Evolutionary conservation across 1,140 invertebrate genomes (phyloP).

Genomic region (Trichogramma pretiosum): DNA sequence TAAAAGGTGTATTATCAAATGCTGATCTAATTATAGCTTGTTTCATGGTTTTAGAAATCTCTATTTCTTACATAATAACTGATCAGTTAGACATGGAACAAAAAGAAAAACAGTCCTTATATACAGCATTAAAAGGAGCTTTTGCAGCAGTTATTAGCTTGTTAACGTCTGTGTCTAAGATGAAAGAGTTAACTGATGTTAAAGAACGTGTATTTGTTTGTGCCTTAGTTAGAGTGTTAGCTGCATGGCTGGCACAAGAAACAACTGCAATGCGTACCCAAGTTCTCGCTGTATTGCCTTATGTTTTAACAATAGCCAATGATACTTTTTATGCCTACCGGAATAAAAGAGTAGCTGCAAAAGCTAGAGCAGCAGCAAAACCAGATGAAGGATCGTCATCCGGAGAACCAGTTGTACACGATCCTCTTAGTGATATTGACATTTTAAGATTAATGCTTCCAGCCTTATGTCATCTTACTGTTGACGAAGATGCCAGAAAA

Average conservation of each 20-base stretch:
- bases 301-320: slow-evolving; percentile 67
- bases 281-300: slow-evolving; percentile 70
- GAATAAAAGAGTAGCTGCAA: slow-evolving; percentile 54
- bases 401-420: slow-evolving; percentile 38
- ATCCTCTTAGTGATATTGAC: slow-evolving; percentile 59
- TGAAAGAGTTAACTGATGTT: slow-evolving; percentile 55
- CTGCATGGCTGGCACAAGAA: slow-evolving; percentile 85
- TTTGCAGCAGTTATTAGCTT: slow-evolving; percentile 74
- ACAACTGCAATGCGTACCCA: slow-evolving; percentile 79
- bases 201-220: slow-evolving; percentile 69
- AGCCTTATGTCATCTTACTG: slow-evolving; percentile 79
- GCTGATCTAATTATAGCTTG: slow-evolving; percentile 71
- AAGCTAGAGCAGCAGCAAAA: slow-evolving; percentile 49
- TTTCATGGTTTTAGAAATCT: slow-evolving; percentile 74
- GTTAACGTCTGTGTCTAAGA: slow-evolving; percentile 62
- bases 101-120: slow-evolving; percentile 82
- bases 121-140: slow-evolving; percentile 81
- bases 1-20: slow-evolving; percentile 68
- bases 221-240: slow-evolving; percentile 73
- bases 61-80: slow-evolving; percentile 69
- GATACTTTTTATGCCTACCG: slow-evolving; percentile 70
- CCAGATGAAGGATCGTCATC: slow-evolving; percentile 36
- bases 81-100: slow-evolving; percentile 77
- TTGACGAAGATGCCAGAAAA: slow-evolving; percentile 77
- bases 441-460: slow-evolving; percentile 73